phyloP scores from a whole-genome alignment of 2,113 vertebrate species.

The Prunella fulvescens region DNA sequence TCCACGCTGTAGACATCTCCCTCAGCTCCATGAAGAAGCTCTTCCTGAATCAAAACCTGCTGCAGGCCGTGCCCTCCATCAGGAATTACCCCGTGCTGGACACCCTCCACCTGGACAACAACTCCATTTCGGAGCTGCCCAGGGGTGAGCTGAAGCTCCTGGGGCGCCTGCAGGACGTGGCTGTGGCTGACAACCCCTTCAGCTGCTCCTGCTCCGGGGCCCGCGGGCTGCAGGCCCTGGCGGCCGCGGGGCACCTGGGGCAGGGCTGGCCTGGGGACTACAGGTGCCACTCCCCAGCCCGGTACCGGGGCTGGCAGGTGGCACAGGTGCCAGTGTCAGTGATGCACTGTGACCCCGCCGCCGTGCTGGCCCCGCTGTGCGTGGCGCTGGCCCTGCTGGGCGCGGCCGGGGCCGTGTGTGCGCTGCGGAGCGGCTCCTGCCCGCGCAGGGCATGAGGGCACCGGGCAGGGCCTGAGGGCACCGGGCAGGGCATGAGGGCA shows the following conservation, averaged over 20 bases:
- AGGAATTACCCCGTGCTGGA: constrained; percentile 35
- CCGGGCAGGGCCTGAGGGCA: too few relatives aligned
- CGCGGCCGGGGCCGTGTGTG: accelerated
- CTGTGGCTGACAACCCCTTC: constrained; percentile 24
- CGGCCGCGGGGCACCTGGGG: background rate
- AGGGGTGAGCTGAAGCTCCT: background rate
- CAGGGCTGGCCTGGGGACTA: constrained; percentile 56
- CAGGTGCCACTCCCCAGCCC: background rate
- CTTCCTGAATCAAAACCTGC: constrained; percentile 58
- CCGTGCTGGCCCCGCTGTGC: background rate
- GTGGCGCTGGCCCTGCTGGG: background rate
- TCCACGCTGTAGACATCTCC: constrained; percentile 4
- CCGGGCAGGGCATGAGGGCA: too few relatives aligned
- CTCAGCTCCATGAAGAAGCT: constrained; percentile 38
- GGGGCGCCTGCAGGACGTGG: background rate
- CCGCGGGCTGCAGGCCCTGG: background rate
- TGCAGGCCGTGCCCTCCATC: constrained; percentile 21
- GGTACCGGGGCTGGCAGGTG: background rate
- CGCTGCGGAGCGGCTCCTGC: too few relatives aligned
- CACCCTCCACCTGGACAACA: constrained; percentile 61
- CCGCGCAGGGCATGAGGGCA: too few relatives aligned
- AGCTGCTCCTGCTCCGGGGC: constrained; percentile 22
- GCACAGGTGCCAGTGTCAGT: background rate
- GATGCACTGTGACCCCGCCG: background rate
- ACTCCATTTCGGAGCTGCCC: background rate